phyloP scores from a whole-genome alignment of 2,888 invertebrate genomes.

The Zele albiditarsus region DNA sequence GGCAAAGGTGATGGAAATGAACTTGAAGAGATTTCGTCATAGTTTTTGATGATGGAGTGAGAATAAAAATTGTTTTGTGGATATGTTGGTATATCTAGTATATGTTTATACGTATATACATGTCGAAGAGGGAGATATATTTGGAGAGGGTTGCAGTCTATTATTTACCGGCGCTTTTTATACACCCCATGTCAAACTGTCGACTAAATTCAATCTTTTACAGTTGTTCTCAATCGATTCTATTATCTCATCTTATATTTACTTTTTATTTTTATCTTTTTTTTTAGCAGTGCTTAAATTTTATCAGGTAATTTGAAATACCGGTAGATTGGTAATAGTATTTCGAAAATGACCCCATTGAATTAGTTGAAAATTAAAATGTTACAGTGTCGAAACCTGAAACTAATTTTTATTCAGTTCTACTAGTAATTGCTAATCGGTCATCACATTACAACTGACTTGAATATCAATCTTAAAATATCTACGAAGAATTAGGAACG shows the following conservation, averaged over 20 bases:
- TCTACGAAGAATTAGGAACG: no score
- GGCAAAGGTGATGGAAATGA: constrained; percentile 26
- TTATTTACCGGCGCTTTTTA: constrained; percentile 70
- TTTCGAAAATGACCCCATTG: no score
- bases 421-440: no score
- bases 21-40: constrained; percentile 32
- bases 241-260: neutral
- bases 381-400: no score
- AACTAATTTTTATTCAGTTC: no score
- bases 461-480: no score
- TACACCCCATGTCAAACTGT: constrained; percentile 68
- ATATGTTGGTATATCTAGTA: neutral
- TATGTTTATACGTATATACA: constrained; percentile 39
- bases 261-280: neutral
- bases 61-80: constrained; percentile 44
- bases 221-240: constrained; percentile 68
- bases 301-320: no score
- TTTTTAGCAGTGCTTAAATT: neutral
- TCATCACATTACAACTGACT: no score
- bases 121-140: constrained; percentile 64
- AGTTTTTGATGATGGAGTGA: constrained; percentile 28
- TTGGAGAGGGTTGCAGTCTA: constrained; percentile 70
- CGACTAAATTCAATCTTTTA: constrained; percentile 68
- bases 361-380: no score
- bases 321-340: no score